Evolutionary conservation across 23 tunicate genomes (phyloP).

Genomic region (Corella eumyota): DNA sequence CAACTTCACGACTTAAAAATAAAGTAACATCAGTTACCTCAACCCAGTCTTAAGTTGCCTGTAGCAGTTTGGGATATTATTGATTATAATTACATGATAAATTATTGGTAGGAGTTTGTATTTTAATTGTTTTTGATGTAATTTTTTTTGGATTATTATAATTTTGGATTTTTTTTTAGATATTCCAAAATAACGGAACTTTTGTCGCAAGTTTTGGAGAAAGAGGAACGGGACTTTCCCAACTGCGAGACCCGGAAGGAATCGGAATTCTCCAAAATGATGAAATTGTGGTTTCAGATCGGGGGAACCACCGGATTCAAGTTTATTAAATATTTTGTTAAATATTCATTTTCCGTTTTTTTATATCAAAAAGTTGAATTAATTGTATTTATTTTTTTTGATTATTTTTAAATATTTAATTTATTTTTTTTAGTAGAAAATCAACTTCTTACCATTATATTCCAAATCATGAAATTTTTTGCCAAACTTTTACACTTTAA

Average conservation of each 20-base stretch:
- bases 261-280: slow-evolving; percentile 15
- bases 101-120: neutral
- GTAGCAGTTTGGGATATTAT: too few species aligned
- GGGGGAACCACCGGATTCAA: slow-evolving; percentile 40
- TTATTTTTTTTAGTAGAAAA: too few species aligned
- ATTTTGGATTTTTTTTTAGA: neutral
- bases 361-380: too few species aligned
- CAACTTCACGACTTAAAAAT: neutral
- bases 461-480: too few species aligned
- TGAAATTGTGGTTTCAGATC: slow-evolving; percentile 27
- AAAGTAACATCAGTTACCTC: too few species aligned
- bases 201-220: slow-evolving; percentile 13
- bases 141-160: neutral
- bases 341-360: too few species aligned
- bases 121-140: neutral
- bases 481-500: too few species aligned
- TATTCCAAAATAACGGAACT: slow-evolving; percentile 9
- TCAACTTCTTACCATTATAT: too few species aligned
- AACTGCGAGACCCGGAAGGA: slow-evolving; percentile 35
- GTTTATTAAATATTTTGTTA: slow-evolving; percentile 11
- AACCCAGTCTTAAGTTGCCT: too few species aligned
- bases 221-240: slow-evolving; percentile 15
- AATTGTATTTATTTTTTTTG: too few species aligned
- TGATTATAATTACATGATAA: too few species aligned
- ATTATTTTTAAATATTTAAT: too few species aligned